Evolutionary conservation across 2,113 vertebrate species (phyloP), one percentile per base, ranked within the genome.

Genomic region (Chaenogobius annularis): DNA sequence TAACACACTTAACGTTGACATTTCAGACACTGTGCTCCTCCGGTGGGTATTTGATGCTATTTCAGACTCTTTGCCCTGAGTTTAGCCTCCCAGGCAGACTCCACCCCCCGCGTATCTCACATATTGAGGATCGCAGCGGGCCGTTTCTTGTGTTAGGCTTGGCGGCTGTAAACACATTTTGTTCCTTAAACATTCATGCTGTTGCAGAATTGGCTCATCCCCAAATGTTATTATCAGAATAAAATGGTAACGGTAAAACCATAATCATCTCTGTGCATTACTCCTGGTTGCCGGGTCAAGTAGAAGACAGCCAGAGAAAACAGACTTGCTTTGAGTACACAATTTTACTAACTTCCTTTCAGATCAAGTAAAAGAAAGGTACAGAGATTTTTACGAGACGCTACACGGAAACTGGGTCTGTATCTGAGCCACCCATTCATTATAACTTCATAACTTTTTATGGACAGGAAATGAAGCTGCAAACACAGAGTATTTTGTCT

Each of bases 1-100:
- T 79, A 74, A 81, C 55, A 40, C 47, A 68, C 58, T 68, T 62
- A 76, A 73, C 72, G 48, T 37, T 61, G 66, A 20, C 35, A 69
- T 75, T 74, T 70, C 23, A 77, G 59, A 62, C 66, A 52, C 40
- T 26, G 19, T 26, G 50, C 68, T 68, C 58, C 61, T 55, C 47
- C 31, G 19, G 11, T 10, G 20, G 17, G 14, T 47, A 52, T 68
- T 64, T 69, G 46, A 48, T 31, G 47, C 6, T 37, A n/a, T 17
- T 71, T 12, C 10, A 37, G 65, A 75, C 64, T 55, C 73, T 66
- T 70, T 77, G 66, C 77, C 35, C 47, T 73, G 48, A 73, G 20
- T 77, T 79, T 31, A 65, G 48, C 72, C 44, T 76, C 65, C 55
- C 54, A 63, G 44, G 47, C 22, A 61, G 58, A 23, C 37, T 26